Percentiles rank a stretch among this genome's conserved stretches.
phyloP scores from a whole-genome alignment of 2,113 vertebrate species.

The Callipepla squamata region DNA sequence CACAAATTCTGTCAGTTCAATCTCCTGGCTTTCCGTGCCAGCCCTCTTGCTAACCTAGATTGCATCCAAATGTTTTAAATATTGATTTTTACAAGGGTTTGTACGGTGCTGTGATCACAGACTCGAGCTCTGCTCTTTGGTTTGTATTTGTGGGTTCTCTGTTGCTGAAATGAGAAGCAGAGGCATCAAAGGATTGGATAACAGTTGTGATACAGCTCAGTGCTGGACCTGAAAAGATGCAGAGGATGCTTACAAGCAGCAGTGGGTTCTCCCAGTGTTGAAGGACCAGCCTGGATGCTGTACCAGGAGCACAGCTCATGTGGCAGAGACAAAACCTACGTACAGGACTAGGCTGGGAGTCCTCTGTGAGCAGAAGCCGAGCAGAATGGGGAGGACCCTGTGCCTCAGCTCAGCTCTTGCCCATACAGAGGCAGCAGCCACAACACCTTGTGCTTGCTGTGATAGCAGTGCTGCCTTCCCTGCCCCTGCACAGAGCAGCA shows the following conservation, averaged over 20 bases:
- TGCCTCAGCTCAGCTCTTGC: neutral
- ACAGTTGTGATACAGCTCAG: neutral
- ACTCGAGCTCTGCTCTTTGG: neutral
- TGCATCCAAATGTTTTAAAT: neutral
- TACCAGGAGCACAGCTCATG: neutral
- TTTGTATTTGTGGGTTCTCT: neutral
- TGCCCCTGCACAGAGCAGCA: neutral
- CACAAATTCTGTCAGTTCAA: neutral
- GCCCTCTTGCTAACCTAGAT: neutral
- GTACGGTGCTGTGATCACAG: neutral
- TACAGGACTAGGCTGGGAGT: neutral
- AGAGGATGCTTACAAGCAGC: neutral
- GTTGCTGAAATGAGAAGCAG: neutral
- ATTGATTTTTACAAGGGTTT: neutral
- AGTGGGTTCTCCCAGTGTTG: neutral
- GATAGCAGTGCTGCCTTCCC: neutral
- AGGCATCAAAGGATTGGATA: neutral
- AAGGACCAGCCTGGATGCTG: neutral
- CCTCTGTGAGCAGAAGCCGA: neutral
- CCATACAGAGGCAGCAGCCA: too few relatives aligned
- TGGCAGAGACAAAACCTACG: neutral
- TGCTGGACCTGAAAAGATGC: neutral
- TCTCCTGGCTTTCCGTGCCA: neutral
- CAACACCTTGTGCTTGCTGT: rapidly evolving
- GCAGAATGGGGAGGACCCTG: neutral